Evolutionary conservation across 1,140 invertebrate genomes (phyloP).

Genomic region (Centruroides sculpturatus): DNA sequence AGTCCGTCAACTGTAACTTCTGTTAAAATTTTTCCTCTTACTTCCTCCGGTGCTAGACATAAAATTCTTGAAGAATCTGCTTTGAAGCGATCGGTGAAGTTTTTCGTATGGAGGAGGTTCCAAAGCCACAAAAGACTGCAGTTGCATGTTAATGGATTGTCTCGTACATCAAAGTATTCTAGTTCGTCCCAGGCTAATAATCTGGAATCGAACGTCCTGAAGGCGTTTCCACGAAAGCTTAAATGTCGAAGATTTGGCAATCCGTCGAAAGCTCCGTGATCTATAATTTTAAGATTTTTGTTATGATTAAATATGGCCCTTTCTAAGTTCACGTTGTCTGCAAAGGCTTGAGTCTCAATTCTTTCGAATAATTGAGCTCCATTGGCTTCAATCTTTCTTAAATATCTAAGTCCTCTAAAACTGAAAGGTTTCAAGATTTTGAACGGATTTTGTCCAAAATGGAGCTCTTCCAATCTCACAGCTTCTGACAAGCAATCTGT

Average conservation of each 20-base stretch:
- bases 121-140: conserved; percentile 73
- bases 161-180: conserved; percentile 39
- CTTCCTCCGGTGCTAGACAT: conserved; percentile 1
- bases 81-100: conserved; percentile 1
- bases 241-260: conserved; percentile 54
- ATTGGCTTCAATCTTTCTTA: conserved; percentile 22
- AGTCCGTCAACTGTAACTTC: conserved; percentile 6
- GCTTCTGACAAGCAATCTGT: conserved; percentile 52
- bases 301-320: conserved; percentile 42
- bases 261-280: conserved; percentile 51
- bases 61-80: background rate
- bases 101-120: conserved; percentile 29
- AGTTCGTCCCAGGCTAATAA: conserved; percentile 16
- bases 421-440: conserved; percentile 6
- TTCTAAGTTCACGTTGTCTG: conserved; percentile 40
- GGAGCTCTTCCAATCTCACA: conserved; percentile 17
- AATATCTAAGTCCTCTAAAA: conserved; percentile 15
- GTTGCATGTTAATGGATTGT: conserved; percentile 72
- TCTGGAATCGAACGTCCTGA: conserved; percentile 12
- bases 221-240: conserved; percentile 17
- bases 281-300: conserved; percentile 28
- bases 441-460: conserved; percentile 18
- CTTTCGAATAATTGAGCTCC: conserved; percentile 23
- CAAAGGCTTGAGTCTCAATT: conserved; percentile 26
- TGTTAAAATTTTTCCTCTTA: conserved; percentile 5